Conservation (phyloP, 2,797 vertebrate genomes). For the Dipus sagitta region DNA sequence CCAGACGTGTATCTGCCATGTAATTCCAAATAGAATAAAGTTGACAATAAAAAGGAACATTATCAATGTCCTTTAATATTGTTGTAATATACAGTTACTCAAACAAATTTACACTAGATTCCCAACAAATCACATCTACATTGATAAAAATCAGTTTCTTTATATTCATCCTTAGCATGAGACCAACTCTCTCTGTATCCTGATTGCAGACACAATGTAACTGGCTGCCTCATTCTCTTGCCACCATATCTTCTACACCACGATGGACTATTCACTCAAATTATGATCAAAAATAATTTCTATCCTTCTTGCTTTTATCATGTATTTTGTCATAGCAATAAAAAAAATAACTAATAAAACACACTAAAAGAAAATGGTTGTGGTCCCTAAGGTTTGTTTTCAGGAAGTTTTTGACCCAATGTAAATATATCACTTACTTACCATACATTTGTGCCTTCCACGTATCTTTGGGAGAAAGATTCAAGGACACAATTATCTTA, state of each 20-base stretch:
- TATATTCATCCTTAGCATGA: neutral
- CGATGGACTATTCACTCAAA: neutral
- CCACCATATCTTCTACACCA: neutral
- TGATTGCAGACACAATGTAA: neutral
- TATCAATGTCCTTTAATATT: neutral
- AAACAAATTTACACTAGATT: neutral
- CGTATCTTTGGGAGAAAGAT: neutral
- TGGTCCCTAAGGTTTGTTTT: neutral
- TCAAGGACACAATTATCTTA: neutral
- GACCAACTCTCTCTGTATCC: neutral
- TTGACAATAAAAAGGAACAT: neutral
- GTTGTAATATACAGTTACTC: neutral
- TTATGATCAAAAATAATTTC: neutral
- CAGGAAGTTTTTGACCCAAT: neutral
- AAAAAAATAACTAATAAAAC: neutral
- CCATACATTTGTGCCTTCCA: neutral
- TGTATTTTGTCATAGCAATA: neutral
- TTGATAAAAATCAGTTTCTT: neutral
- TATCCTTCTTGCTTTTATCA: neutral
- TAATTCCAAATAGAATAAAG: neutral
- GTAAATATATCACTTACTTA: neutral
- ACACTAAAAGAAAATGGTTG: neutral
- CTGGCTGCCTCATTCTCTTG: accelerated
- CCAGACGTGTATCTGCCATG: too few species aligned
- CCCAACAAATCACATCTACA: neutral